Conservation (phyloP, 2,113 vertebrate species). For the Nestor notabilis region DNA sequence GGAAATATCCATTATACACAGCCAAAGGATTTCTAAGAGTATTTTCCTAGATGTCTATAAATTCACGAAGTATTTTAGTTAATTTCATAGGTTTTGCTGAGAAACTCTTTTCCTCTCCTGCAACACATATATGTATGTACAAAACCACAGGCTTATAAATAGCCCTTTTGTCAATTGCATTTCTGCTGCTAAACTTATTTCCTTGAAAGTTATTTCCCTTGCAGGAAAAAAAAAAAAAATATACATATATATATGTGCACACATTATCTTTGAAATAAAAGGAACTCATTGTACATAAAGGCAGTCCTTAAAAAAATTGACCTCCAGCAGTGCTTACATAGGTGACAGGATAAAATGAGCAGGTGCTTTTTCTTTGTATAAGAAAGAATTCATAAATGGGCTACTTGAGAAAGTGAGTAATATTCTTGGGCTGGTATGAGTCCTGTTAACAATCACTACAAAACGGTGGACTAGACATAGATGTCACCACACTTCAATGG, state of each 20-base stretch:
- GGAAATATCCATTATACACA: neutral
- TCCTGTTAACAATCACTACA: neutral
- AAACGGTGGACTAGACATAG: neutral
- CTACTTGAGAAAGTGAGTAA: neutral
- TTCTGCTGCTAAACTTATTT: conserved; percentile 1
- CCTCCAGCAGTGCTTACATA: neutral
- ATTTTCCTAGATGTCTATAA: neutral
- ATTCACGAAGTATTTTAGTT: neutral
- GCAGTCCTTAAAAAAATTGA: neutral
- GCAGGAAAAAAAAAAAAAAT: neutral
- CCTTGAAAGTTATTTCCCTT: neutral
- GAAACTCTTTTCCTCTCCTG: neutral
- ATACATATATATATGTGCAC: neutral
- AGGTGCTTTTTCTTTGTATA: neutral
- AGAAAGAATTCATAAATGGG: neutral
- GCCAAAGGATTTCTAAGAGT: neutral
- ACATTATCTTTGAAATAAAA: conserved; percentile 40
- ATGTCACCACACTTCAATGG: neutral
- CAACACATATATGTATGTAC: neutral
- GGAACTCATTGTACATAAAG: neutral
- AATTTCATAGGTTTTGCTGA: neutral
- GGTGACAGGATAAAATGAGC: neutral
- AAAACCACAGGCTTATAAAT: neutral
- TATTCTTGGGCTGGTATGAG: neutral
- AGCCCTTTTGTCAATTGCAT: neutral